Base-by-base conservation (phyloP, 2,888 invertebrate genomes). In the Drosophila niveifrons region DNA sequence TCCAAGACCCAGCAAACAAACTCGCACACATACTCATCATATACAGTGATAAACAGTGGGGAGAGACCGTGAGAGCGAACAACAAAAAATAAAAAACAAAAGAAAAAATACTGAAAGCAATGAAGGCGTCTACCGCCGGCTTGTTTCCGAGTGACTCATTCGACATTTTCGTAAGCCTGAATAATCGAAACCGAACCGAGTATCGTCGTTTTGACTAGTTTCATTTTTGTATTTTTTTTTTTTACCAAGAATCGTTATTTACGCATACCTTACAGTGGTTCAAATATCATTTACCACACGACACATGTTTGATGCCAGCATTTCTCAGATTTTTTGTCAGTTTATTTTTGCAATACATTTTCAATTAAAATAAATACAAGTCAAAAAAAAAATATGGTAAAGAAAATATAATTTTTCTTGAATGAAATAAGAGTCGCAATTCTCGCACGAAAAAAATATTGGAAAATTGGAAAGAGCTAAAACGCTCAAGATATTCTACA, bases 141-240 rank as follows among this genome's bases (percentile, higher is more conserved):
- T 78, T 47, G 6, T 23, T 57, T 10, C 17, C 43, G 59, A 67
- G 61, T 75, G 69, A 75, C 69, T 75, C 78, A 78, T 64, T 62
- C 59, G 72, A 52, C 53, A 63, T 57, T 64, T 77, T 74, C 53
- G 61, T 66, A 66, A 66, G 59, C 67, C 48, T 28, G 57, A 75
- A 72, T 56, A 52, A 36, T 56, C 64, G 34, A 41, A 57, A 29
- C 39, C 11, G 36, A 36, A n/a, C 36, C 36, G 36, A 36, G 36
- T 36, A 36, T 36, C 36, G 8, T 23, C 44, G 50, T 10, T 59
- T 55, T 11, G 10, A 65, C 59, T 65, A 65, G 34, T 61, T 61
- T 48, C 23, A 31, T 11, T 46, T 23, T 23, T 4, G 4, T 23
- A 3, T 6, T 23, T 23, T 23, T 23, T 23, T 23, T 23, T 23